Evolutionary conservation across 1,140 invertebrate genomes (phyloP), one percentile per base, ranked within the genome.

Genomic region (Meloidogyne exigua): DNA sequence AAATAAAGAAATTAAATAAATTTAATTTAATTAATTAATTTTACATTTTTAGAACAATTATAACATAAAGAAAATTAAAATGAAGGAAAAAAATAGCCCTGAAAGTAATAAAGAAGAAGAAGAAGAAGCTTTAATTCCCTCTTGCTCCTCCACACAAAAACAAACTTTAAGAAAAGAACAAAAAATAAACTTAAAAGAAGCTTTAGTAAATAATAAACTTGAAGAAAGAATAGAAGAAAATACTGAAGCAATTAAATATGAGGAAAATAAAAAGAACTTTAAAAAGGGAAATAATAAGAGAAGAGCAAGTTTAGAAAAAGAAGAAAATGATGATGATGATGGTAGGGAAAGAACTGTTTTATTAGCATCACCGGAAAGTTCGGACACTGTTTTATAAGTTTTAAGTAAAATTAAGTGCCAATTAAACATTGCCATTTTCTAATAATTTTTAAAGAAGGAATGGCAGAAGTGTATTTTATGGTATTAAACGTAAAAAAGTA

Each of bases 351-450:
- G 49, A 57, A n/a, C 2, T 57, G 49, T 57, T 7, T 57, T 57
- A n/a, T 57, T 57, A 57, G 49, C 49, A 0, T 57, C 49, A 0
- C 49, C 49, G 49, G 49, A 57, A 57, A 57, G 49, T 57, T 57
- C 49, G 0, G 49, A 57, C 21, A 57, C 49, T 7, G 49, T 57
- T 57, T 57, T 57, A n/a, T 57, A 57, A n/a, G n/a, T n/a, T n/a
- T n/a, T 57, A 5, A 57, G 9, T 5, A 5, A 57, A 57, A 57
- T 7, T n/a, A 21, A 57, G 49, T 57, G 49, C 49, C 49, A n/a
- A 57, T 57, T 57, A 57, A 57, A 57, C 49, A 57, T 57, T 57
- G 49, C 49, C 49, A 57, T n/a, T 57, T 57, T 57, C n/a, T 57
- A n/a, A 9, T 15, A 7, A n/a, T 57, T 57, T 32, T 32, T 32